phyloP scores from a whole-genome alignment of 2,888 invertebrate genomes.

The Ernsta delagoae region DNA sequence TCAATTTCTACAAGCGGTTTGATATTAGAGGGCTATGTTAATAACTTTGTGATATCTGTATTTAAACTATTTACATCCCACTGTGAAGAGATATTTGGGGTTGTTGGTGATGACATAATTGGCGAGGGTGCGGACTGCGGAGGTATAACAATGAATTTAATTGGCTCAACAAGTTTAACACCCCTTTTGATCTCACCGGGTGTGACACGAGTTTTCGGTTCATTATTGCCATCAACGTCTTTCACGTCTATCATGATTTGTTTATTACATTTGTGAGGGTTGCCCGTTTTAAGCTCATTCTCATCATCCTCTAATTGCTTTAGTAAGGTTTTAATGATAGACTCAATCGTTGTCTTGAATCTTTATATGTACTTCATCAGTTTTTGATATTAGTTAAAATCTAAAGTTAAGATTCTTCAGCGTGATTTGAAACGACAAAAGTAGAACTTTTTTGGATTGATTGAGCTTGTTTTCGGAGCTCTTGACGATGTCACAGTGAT shows the following conservation, averaged over 20 bases:
- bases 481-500: conserved; percentile 57
- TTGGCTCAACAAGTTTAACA: conserved; percentile 75
- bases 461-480: conserved; percentile 40
- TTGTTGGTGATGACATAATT: conserved; percentile 69
- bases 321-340: not conserved
- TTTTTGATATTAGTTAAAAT: too few relatives aligned
- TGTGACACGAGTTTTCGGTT: conserved; percentile 55
- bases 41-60: conserved; percentile 46
- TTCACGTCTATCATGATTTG: conserved; percentile 39
- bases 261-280: conserved; percentile 37
- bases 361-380: too few relatives aligned
- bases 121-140: conserved; percentile 67
- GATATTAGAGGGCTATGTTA: conserved; percentile 41
- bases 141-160: conserved; percentile 72
- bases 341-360: too few relatives aligned
- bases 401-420: not conserved
- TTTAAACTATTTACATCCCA: conserved; percentile 59
- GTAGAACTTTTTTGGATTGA: conserved; percentile 2
- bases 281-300: conserved; percentile 21
- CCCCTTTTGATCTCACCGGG: conserved; percentile 61
- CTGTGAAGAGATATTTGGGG: conserved; percentile 65
- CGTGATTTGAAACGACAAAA: too few relatives aligned
- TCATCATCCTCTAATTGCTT: conserved; percentile 14
- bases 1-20: conserved; percentile 41
- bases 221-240: conserved; percentile 48